phyloP scores from a whole-genome alignment of 2,113 vertebrate species.

The Eurystomus gularis region DNA sequence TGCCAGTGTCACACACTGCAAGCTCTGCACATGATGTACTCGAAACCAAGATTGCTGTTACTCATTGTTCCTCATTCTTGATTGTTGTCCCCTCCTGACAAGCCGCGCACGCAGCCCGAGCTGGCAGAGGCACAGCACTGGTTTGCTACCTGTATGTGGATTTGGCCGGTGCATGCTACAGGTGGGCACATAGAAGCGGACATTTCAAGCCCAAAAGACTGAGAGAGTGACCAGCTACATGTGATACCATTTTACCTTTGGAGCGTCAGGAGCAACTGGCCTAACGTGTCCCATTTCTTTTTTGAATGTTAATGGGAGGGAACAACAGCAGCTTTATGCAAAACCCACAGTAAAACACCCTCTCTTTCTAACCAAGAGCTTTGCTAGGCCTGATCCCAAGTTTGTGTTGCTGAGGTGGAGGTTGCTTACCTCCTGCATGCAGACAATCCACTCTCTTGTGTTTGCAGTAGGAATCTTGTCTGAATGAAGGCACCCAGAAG shows the following conservation, averaged over 20 bases:
- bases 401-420: not conserved
- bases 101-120: accelerated
- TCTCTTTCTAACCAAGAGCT: not conserved
- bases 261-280: not conserved
- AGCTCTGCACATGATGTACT: not conserved
- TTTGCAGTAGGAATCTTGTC: not conserved
- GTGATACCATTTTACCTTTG: not conserved
- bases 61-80: slow-evolving; percentile 6
- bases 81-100: not conserved
- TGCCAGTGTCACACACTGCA: not conserved
- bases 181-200: accelerated
- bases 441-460: not conserved
- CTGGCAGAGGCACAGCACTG: not conserved
- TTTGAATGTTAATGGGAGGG: not conserved
- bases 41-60: not conserved
- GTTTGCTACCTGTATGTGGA: not conserved
- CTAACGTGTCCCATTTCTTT: not conserved
- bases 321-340: not conserved
- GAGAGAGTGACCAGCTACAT: not conserved
- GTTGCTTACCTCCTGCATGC: not conserved
- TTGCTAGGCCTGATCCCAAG: not conserved
- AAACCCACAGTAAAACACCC: not conserved
- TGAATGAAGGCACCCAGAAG: not conserved
- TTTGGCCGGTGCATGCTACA: not conserved
- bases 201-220: not conserved